Conservation (phyloP, 2,888 invertebrate species). For the Pemphredon lugubris region DNA sequence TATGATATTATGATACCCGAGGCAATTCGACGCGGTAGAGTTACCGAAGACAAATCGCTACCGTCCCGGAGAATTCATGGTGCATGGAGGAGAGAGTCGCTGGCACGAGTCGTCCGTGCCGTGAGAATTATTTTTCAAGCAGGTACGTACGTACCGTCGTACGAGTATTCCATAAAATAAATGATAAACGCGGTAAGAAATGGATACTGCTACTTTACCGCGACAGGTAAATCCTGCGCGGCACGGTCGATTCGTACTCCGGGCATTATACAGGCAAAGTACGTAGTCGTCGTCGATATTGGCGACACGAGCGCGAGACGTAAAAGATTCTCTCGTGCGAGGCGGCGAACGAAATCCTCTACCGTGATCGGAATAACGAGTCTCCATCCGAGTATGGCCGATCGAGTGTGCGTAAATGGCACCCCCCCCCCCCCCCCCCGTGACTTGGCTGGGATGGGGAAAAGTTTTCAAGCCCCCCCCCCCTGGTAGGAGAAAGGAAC, state of each 20-base stretch:
- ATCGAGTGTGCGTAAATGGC: conserved; percentile 62
- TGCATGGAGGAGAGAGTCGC: background rate
- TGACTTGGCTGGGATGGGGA: conserved; percentile 42
- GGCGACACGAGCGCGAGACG: conserved; percentile 59
- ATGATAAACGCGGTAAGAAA: conserved; percentile 47
- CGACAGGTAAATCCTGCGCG: conserved; percentile 43
- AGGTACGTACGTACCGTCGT: background rate
- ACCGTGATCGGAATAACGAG: conserved; percentile 67
- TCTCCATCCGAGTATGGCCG: conserved; percentile 38
- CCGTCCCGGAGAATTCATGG: conserved; percentile 10
- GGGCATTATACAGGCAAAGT: conserved; percentile 63
- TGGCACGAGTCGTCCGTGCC: background rate
- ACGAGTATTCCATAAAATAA: conserved; percentile 14
- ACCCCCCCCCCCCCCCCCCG: no score
- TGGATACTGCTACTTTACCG: conserved; percentile 29
- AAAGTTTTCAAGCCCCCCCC: conserved; percentile 53
- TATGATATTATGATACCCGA: background rate
- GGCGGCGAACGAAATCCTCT: conserved; percentile 55
- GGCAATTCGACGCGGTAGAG: background rate
- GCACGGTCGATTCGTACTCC: background rate
- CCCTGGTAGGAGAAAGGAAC: conserved; percentile 15
- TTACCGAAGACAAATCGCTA: conserved; percentile 6
- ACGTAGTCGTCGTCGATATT: conserved; percentile 62
- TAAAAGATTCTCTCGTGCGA: conserved; percentile 63
- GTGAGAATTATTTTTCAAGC: conserved; percentile 41